These are phyloP conservation scores for Acholoe squamosa DNA, from an alignment of 2,888 invertebrate species.

Conservation along the genomic window DNA sequence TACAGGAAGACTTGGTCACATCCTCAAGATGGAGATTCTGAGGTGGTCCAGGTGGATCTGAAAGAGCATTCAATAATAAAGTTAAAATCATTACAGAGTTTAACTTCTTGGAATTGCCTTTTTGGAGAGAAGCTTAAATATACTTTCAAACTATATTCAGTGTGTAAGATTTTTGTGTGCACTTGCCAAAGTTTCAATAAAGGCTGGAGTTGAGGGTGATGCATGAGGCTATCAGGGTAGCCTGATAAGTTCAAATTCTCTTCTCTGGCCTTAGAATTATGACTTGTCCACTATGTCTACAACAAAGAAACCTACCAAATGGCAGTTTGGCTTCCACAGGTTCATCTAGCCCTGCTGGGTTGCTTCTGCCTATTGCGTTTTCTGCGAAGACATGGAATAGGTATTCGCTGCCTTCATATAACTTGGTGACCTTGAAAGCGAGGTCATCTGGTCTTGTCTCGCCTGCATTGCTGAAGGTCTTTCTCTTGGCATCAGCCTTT, in stretches of 20 bases:
- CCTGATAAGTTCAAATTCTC: too few relatives aligned
- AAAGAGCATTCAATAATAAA: neutral
- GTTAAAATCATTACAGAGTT: neutral
- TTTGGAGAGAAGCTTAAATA: too few relatives aligned
- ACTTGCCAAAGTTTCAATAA: too few relatives aligned
- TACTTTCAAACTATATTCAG: too few relatives aligned
- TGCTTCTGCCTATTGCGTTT: conserved; percentile 87
- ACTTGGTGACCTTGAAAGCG: conserved; percentile 69
- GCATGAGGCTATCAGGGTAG: too few relatives aligned
- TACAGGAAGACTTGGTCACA: conserved; percentile 79
- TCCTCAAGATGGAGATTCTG: conserved; percentile 72
- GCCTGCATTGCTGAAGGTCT: conserved; percentile 74
- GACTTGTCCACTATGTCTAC: too few relatives aligned
- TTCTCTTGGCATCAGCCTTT: conserved; percentile 76
- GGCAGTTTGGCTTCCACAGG: conserved; percentile 70
- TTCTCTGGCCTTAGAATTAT: too few relatives aligned
- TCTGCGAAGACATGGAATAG: conserved; percentile 73
- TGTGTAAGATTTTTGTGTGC: too few relatives aligned
- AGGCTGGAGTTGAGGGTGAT: too few relatives aligned
- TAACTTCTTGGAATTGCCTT: too few relatives aligned
- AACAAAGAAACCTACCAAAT: conserved; percentile 68
- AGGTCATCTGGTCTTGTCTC: conserved; percentile 63
- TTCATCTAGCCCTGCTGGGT: conserved; percentile 67
- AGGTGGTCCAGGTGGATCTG: conserved; percentile 84
- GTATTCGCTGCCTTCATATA: conserved; percentile 86